Evolutionary conservation across 2,888 invertebrate genomes (phyloP).

Genomic region (Omphaloscelis lunosa): DNA sequence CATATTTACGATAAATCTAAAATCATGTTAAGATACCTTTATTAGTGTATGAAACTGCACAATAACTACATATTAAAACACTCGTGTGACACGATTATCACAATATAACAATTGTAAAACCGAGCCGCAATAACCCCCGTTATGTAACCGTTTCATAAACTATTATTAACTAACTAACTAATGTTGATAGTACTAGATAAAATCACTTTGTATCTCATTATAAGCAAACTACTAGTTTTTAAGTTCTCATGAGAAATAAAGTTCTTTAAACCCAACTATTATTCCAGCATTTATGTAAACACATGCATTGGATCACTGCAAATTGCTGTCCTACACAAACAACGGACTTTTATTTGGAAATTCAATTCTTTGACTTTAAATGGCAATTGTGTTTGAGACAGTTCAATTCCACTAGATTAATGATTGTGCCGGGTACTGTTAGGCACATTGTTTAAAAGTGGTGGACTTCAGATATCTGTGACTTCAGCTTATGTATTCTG

Average conservation of each 20-base stretch:
- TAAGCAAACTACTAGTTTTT: too few species aligned
- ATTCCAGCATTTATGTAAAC: not conserved
- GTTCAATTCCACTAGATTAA: constrained; percentile 55
- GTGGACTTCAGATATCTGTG: constrained; percentile 5
- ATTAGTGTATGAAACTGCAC: not conserved
- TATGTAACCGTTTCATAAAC: not conserved
- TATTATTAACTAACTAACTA: too few species aligned
- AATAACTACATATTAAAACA: not conserved
- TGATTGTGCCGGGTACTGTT: constrained; percentile 31
- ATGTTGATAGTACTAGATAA: too few species aligned
- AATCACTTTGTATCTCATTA: too few species aligned
- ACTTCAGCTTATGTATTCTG: not conserved
- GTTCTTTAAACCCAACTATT: too few species aligned
- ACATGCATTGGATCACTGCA: not conserved
- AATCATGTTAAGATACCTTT: not conserved
- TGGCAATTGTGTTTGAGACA: constrained; percentile 60
- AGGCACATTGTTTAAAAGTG: constrained; percentile 5
- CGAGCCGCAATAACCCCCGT: not conserved
- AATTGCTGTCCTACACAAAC: constrained; percentile 15
- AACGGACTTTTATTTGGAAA: constrained; percentile 44
- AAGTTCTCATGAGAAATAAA: too few species aligned
- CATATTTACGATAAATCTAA: not conserved
- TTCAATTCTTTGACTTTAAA: constrained; percentile 56
- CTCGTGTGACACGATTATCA: not conserved
- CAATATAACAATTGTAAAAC: not conserved